Percentiles rank a stretch among this genome's conserved stretches.
Conservation (phyloP, 2,888 invertebrate species). For the Amphimallon solstitiale region DNA sequence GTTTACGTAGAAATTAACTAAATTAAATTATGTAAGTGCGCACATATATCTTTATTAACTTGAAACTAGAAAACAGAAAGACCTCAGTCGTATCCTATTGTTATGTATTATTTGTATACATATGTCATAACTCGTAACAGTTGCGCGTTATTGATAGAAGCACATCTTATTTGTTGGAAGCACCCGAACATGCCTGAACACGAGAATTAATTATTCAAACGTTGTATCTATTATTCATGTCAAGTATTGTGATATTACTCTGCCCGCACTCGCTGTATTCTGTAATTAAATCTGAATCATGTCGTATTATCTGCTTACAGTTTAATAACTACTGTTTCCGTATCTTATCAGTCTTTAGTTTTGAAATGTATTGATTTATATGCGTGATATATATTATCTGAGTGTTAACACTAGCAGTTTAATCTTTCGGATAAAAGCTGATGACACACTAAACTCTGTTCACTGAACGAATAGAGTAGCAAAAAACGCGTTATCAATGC, state of each 20-base stretch:
- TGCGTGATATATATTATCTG: neutral
- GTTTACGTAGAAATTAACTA: too few relatives aligned
- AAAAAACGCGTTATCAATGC: too few relatives aligned
- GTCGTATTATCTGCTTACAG: slow-evolving; percentile 9
- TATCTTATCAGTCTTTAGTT: slow-evolving; percentile 18
- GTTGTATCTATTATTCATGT: slow-evolving; percentile 11
- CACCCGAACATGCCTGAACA: slow-evolving; percentile 1
- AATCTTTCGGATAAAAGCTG: too few relatives aligned
- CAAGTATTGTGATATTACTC: slow-evolving; percentile 6
- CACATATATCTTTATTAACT: too few relatives aligned
- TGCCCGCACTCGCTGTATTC: neutral
- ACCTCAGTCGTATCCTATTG: neutral
- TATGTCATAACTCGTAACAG: neutral
- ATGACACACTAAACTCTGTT: too few relatives aligned
- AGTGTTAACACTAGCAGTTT: too few relatives aligned
- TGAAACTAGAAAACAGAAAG: too few relatives aligned
- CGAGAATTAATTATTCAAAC: slow-evolving; percentile 15
- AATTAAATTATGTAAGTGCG: too few relatives aligned
- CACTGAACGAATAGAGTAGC: too few relatives aligned
- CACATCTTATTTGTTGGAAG: neutral
- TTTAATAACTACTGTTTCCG: slow-evolving; percentile 13
- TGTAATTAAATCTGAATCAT: slow-evolving; percentile 21
- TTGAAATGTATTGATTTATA: slow-evolving; percentile 11
- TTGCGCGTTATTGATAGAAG: neutral
- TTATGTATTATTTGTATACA: neutral